Base-by-base conservation (phyloP, 2,113 vertebrate species). In the Megalops atlanticus region DNA sequence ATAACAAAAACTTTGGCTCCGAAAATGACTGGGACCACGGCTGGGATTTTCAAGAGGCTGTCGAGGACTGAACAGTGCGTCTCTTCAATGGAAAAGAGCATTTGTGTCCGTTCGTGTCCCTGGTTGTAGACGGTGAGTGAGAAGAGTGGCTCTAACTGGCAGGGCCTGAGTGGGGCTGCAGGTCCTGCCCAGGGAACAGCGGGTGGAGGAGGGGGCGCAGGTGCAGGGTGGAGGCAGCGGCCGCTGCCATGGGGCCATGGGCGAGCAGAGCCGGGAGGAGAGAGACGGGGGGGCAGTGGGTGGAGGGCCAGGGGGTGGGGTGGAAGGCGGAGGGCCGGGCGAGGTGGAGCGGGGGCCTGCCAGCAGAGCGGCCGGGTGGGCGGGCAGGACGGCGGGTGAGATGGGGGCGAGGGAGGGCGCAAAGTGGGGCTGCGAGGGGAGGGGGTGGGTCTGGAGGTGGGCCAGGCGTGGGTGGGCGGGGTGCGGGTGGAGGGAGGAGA, bases 391-490 rank as follows among this genome's bases (percentile, higher is more conserved):
- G 31, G 94, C 69, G 71, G 93, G 94, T 0, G 88, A 76, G 64
- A 95, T 79, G 0, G 93, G 84, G 0, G 93, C 91, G 75, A 95
- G 89, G 0, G 95, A 80, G 0, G 95, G 95, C 12, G 92, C 47
- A 2, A 96, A 94, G 78, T 94, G 95, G 69, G 95, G 85, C 82
- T 94, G 94, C n/a, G n/a, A n/a, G 16, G 96, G 86, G 70, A 97
- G 90, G 4, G 95, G 95, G 12, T 94, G 95, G 73, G 95, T n/a
- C n/a, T n/a, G 96, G 2, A 96, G 87, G 24, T 94, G 95, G n/a
- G 95, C 86, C 78, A 96, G 40, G 3, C 93, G 92, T 54, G 92
- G 80, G 84, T 91, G 89, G 87, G 84, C 58, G 84, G 85, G 12
- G 0, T 91, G 92, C 24, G 94, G 89, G 4, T 94, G 33, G 7